Conservation (phyloP, 2,113 vertebrate species). For the Lepus americanus region DNA sequence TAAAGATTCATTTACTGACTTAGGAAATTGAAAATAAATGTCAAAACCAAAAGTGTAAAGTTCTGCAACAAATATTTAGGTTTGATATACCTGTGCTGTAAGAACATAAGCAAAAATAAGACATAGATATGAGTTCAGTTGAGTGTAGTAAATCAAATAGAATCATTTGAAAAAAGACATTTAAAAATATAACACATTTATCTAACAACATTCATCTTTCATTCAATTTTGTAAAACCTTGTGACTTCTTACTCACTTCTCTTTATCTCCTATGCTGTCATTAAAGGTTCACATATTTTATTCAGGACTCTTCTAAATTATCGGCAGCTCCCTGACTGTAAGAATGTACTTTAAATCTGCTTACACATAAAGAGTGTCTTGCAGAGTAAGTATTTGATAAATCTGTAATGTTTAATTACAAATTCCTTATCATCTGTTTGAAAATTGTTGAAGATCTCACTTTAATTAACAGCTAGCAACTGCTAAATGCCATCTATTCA, state of each 20-base stretch:
- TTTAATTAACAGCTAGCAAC: conserved; percentile 10
- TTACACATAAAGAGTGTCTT: neutral
- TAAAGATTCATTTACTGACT: conserved; percentile 82
- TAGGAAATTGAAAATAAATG: conserved; percentile 84
- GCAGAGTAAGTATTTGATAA: neutral
- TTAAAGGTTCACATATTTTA: conserved; percentile 15
- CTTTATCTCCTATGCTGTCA: neutral
- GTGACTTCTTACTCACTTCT: neutral
- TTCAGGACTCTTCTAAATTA: neutral
- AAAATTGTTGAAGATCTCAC: conserved; percentile 11
- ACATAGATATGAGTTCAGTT: conserved; percentile 74
- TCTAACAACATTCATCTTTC: neutral
- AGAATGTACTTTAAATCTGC: neutral
- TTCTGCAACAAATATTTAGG: conserved; percentile 83
- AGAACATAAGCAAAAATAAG: conserved; percentile 76
- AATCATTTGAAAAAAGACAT: conserved; percentile 17
- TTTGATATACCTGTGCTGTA: conserved; percentile 71
- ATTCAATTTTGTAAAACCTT: neutral
- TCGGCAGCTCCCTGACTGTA: neutral
- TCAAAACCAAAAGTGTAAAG: conserved; percentile 80
- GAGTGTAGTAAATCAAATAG: conserved; percentile 57
- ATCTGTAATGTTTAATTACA: conserved; percentile 13
- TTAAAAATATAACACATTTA: neutral
- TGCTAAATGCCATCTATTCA: neutral
- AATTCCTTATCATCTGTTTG: conserved; percentile 7